Percentiles rank a stretch among this genome's conserved stretches.
phyloP scores from a whole-genome alignment of 64 coral and sea anemone genomes.

The Actinia equina region DNA sequence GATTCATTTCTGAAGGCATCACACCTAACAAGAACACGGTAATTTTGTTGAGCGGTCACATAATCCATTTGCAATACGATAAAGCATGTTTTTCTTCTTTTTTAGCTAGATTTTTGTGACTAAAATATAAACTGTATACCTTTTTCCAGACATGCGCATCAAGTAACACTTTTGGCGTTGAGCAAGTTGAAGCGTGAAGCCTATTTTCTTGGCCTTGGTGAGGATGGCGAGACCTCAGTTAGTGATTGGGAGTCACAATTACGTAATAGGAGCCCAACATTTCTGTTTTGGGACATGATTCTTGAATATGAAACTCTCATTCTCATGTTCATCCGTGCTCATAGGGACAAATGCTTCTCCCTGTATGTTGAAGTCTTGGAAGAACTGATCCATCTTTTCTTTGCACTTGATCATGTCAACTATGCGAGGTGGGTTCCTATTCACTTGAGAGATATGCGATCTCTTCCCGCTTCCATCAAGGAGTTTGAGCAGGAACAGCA shows the following conservation, averaged over 20 bases:
- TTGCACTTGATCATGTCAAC: constrained; percentile 51
- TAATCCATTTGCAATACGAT: too few relatives aligned
- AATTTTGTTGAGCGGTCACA: background rate
- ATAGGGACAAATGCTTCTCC: constrained; percentile 10
- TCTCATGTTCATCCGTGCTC: constrained; percentile 19
- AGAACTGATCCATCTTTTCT: constrained; percentile 20
- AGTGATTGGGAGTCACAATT: constrained; percentile 18
- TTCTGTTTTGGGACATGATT: constrained; percentile 40
- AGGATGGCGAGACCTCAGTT: background rate
- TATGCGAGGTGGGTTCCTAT: constrained; percentile 47
- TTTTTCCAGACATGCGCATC: constrained; percentile 39
- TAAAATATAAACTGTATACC: background rate
- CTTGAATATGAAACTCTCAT: constrained; percentile 23
- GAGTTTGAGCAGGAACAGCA: constrained; percentile 37
- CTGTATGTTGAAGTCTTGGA: constrained; percentile 24
- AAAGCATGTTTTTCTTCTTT: too few relatives aligned
- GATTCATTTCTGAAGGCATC: constrained; percentile 33
- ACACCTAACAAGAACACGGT: constrained; percentile 32
- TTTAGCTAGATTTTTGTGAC: too few relatives aligned
- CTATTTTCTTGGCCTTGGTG: background rate
- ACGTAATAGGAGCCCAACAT: constrained; percentile 34
- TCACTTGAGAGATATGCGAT: constrained; percentile 50
- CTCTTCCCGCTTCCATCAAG: constrained; percentile 27
- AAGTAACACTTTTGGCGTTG: constrained; percentile 49
- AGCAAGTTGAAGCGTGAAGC: constrained; percentile 33